Conservation (phyloP, 1,140 invertebrate genomes). For the Calliphora vicina region DNA sequence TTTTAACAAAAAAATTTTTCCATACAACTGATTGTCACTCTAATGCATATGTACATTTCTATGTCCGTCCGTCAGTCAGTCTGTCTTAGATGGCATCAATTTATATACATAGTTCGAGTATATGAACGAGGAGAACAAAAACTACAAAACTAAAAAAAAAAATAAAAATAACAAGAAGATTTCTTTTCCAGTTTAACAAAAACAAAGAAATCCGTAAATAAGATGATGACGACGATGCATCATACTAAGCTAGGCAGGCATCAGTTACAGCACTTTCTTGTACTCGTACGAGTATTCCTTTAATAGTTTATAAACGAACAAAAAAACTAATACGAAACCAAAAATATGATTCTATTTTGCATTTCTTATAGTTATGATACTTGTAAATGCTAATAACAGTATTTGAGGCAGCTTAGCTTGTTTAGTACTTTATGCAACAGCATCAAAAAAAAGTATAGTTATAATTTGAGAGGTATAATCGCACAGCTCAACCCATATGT, state of each 20-base stretch:
- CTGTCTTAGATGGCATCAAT: background rate
- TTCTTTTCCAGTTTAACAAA: background rate
- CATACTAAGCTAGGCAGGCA: background rate
- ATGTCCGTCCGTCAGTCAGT: background rate
- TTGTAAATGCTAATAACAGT: constrained; percentile 10
- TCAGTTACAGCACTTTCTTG: background rate
- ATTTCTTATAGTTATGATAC: background rate
- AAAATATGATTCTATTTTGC: background rate
- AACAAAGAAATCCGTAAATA: background rate
- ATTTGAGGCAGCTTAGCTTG: constrained; percentile 12
- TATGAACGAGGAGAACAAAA: too few species aligned
- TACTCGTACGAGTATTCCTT: background rate
- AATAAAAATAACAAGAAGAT: background rate
- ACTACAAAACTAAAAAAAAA: background rate
- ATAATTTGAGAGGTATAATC: background rate
- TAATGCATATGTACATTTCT: too few species aligned
- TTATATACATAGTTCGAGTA: background rate
- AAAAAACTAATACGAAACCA: background rate
- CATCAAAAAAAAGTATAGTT: background rate
- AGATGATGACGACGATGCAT: constrained; percentile 1
- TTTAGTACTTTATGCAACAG: background rate
- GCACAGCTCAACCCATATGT: background rate
- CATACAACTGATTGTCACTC: too few species aligned
- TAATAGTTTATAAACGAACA: background rate
- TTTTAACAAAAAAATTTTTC: too few species aligned